Evolutionary conservation across 2,888 invertebrate species (phyloP), one percentile per base, ranked within the genome.

Genomic region (Eupithecia insigniata): DNA sequence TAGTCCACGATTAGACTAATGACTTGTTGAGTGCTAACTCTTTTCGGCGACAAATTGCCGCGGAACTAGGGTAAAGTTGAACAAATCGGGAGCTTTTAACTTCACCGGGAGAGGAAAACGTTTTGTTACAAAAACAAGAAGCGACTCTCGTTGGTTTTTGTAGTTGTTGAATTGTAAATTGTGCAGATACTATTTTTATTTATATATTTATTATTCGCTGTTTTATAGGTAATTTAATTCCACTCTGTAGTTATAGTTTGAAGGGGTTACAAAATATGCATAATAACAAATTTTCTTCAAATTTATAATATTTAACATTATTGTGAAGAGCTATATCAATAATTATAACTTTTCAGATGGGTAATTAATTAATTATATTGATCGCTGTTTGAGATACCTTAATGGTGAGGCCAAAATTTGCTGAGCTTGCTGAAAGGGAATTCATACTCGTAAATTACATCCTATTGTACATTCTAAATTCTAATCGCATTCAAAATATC

Each of bases 1-100:
- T 65, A 74, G 75, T 78, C 75, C 75, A 73, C 79, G 78, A 79
- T 82, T 81, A 80, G 74, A 76, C 75, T 81, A 79, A 80, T 79
- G 77, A 79, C 78, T 80, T 76, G 80, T 79, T 77, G 79, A 82
- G 79, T 77, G 78, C 68, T 75, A 71, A 77, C 71, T 70, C 72
- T 73, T 71, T 74, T 67, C 69, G 67, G 69, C 43, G 71, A 71
- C 72, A 66, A 68, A 72, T 65, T 72, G 34, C 66, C 10, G 32
- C 64, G 18, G 64, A 58, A 60, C 55, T 67, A 18, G 46, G 55
- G 55, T 70, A 58, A 74, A 73, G 67, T 70, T 73, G 22, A 60
- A 65, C 60, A 26, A 34, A 55, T 69, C 46, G 46, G 62, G 51
- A 34, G 66, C 61, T 46, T 66, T 66, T 30, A 60, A 26, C 39